Conservation (phyloP, 92 coral and sea anemone genomes). For the Hydrozoanthus gracilis region DNA sequence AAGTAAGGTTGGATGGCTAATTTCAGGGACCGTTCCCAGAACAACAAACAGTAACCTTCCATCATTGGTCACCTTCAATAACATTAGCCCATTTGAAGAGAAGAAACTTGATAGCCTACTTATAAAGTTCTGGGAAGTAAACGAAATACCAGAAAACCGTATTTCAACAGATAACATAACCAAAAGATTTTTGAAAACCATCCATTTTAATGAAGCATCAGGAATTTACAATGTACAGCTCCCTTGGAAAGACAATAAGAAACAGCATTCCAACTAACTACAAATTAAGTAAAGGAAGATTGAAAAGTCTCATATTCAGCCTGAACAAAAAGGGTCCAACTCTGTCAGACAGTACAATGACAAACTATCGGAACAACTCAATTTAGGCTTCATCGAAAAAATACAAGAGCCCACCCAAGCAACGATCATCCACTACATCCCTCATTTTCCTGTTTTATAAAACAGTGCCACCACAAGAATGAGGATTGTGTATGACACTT, state of each 20-base stretch:
- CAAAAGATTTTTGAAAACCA: slow-evolving; percentile 29
- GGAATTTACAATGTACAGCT: slow-evolving; percentile 44
- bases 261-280: slow-evolving; percentile 37
- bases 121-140: slow-evolving; percentile 46
- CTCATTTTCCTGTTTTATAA: slow-evolving; percentile 60
- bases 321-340: neutral
- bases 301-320: slow-evolving; percentile 10
- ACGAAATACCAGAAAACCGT: neutral
- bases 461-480: slow-evolving; percentile 67
- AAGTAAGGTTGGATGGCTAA: slow-evolving; percentile 9
- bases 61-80: neutral
- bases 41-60: neutral
- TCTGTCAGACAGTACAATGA: slow-evolving; percentile 33
- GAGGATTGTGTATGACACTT: slow-evolving; percentile 53
- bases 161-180: neutral
- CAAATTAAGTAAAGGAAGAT: slow-evolving; percentile 21
- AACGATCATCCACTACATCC: slow-evolving; percentile 55
- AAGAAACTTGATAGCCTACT: slow-evolving; percentile 18
- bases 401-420: slow-evolving; percentile 42
- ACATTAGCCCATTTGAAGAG: slow-evolving; percentile 23
- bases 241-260: slow-evolving; percentile 44
- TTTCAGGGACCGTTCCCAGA: slow-evolving; percentile 1
- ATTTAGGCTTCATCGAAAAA: slow-evolving; percentile 58
- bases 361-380: slow-evolving; percentile 54
- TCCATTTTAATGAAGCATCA: slow-evolving; percentile 18